Conservation (phyloP, 2,888 invertebrate genomes). For the Odontocolon sp. region DNA sequence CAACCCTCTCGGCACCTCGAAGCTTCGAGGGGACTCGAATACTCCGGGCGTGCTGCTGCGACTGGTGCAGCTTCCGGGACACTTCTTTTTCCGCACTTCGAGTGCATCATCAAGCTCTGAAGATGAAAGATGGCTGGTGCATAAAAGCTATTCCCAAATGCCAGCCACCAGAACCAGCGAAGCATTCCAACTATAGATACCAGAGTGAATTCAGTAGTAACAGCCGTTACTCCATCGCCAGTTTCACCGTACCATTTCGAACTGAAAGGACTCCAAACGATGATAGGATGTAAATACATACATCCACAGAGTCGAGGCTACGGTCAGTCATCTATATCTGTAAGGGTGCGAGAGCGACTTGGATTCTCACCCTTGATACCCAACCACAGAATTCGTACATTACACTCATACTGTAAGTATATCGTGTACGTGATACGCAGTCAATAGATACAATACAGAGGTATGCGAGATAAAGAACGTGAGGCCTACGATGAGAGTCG, state of each 20-base stretch:
- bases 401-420: constrained; percentile 50
- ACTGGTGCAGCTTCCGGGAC: constrained; percentile 39
- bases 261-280: constrained; percentile 56
- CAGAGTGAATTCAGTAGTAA: not conserved
- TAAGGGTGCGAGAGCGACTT: not conserved
- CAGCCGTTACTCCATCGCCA: constrained; percentile 21
- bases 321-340: constrained; percentile 28
- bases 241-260: not conserved
- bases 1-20: constrained; percentile 20
- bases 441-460: constrained; percentile 78
- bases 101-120: constrained; percentile 74
- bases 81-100: constrained; percentile 68
- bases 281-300: too few relatives aligned
- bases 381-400: constrained; percentile 16
- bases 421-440: constrained; percentile 67
- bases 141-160: constrained; percentile 79
- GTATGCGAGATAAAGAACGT: constrained; percentile 41
- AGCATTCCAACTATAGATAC: constrained; percentile 11
- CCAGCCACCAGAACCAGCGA: constrained; percentile 63
- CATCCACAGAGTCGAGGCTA: constrained; percentile 39
- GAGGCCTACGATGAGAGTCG: constrained; percentile 62
- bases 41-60: not conserved
- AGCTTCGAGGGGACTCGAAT: constrained; percentile 22
- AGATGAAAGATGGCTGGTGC: constrained; percentile 74
- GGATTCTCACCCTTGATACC: not conserved